Evolutionary conservation across 2,888 invertebrate genomes (phyloP).

Genomic region (Sesamia inferens): DNA sequence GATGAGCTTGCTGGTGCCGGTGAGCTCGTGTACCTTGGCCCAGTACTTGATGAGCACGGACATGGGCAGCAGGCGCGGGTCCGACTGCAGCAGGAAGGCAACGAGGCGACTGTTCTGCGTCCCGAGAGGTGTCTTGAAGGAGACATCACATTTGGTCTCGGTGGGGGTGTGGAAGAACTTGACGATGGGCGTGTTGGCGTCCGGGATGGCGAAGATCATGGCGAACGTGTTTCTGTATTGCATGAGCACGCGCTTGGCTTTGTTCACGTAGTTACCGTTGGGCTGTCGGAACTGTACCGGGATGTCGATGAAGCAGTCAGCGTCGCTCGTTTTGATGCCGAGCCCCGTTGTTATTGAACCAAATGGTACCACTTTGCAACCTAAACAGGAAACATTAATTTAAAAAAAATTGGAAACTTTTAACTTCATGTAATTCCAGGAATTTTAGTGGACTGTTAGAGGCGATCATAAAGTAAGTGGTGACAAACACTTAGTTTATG

Average conservation of each 20-base stretch:
- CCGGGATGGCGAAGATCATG: slow-evolving; percentile 91
- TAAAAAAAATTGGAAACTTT: too few species aligned
- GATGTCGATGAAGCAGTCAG: slow-evolving; percentile 92
- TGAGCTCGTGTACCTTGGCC: slow-evolving; percentile 91
- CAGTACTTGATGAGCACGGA: slow-evolving; percentile 93
- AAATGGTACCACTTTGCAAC: slow-evolving; percentile 89
- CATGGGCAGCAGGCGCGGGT: slow-evolving; percentile 90
- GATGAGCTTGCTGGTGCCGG: slow-evolving; percentile 90
- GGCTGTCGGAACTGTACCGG: slow-evolving; percentile 69
- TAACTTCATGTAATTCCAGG: too few species aligned
- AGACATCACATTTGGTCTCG: slow-evolving; percentile 92
- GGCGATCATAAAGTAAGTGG: too few species aligned
- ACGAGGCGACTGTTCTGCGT: slow-evolving; percentile 92
- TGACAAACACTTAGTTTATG: too few species aligned
- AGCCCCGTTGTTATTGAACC: slow-evolving; percentile 94
- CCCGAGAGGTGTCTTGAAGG: slow-evolving; percentile 92
- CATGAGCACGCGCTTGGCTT: slow-evolving; percentile 82
- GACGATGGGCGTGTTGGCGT: slow-evolving; percentile 94
- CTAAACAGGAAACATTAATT: slow-evolving; percentile 70
- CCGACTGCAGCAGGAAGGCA: slow-evolving; percentile 89
- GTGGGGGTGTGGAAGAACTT: slow-evolving; percentile 92
- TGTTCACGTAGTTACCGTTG: slow-evolving; percentile 68
- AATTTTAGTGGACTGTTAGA: too few species aligned
- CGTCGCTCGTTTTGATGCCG: slow-evolving; percentile 92
- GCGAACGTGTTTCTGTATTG: slow-evolving; percentile 83